phyloP scores from a whole-genome alignment of 1,140 invertebrate species.

The Neelides sp. region DNA sequence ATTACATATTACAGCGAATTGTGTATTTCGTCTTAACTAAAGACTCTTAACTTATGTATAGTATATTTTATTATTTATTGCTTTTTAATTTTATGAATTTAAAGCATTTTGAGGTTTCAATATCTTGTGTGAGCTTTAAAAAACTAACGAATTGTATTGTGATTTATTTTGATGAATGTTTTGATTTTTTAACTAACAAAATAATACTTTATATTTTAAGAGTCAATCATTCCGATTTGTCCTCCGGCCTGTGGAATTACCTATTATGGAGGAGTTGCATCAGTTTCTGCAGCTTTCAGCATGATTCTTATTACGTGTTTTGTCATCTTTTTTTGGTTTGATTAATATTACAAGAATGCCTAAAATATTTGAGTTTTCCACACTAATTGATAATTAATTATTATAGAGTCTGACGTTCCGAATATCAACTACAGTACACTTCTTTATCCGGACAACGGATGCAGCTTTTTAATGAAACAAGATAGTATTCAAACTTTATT shows the following conservation, averaged over 20 bases:
- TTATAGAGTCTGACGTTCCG: slow-evolving; percentile 15
- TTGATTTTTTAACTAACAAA: no score
- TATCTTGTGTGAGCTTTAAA: no score
- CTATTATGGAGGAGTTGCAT: slow-evolving; percentile 40
- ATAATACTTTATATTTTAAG: slow-evolving; percentile 5
- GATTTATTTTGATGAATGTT: no score
- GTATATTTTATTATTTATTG: no score
- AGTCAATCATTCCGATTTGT: slow-evolving; percentile 2
- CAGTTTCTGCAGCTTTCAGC: slow-evolving; percentile 35
- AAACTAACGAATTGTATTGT: no score
- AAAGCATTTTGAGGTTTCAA: no score
- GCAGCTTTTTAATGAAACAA: no score
- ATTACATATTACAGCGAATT: background rate
- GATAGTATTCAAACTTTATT: no score
- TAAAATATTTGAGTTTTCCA: background rate
- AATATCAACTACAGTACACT: slow-evolving; percentile 14
- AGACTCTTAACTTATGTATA: no score
- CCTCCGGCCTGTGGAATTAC: slow-evolving; percentile 59
- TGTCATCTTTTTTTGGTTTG: slow-evolving; percentile 32
- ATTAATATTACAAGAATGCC: background rate
- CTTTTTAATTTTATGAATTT: slow-evolving; percentile 32
- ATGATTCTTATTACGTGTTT: slow-evolving; percentile 38
- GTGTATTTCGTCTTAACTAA: no score
- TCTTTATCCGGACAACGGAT: slow-evolving; percentile 12
- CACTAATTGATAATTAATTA: background rate